These are phyloP conservation scores for Latrodectus elegans DNA, from an alignment of 2,888 invertebrate species.

Conservation along the genomic window DNA sequence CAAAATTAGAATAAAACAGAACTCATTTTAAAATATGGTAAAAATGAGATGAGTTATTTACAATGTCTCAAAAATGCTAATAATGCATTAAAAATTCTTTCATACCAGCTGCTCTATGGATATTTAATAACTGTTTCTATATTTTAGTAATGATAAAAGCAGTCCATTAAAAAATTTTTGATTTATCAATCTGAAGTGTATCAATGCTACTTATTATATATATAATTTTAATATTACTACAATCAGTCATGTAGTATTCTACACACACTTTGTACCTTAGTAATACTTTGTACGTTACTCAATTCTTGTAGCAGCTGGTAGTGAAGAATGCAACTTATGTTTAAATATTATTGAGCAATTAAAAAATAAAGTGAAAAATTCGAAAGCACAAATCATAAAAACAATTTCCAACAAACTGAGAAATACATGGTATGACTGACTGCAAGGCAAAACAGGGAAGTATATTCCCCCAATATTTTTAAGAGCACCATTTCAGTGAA, in stretches of 20 bases:
- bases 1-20: constrained; percentile 23
- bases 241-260: no score
- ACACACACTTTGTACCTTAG: no score
- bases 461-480: constrained; percentile 35
- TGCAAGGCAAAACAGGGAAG: constrained; percentile 67
- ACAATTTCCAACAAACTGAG: constrained; percentile 31
- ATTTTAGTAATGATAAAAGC: background rate
- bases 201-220: background rate
- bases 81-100: constrained; percentile 32
- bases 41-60: constrained; percentile 63
- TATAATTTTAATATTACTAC: background rate
- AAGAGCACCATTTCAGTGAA: constrained; percentile 69
- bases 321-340: constrained; percentile 34
- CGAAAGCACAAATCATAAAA: constrained; percentile 51
- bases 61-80: constrained; percentile 38
- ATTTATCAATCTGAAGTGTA: no score
- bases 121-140: no score
- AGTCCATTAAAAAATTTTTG: background rate
- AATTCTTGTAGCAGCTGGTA: constrained; percentile 39
- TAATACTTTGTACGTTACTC: background rate
- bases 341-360: constrained; percentile 65
- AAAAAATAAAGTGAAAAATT: constrained; percentile 45
- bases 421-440: constrained; percentile 59
- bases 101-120: constrained; percentile 34
- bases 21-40: constrained; percentile 33